These are phyloP conservation scores for Hypomesus transpacificus DNA, from an alignment of 2,113 vertebrate species.

Conservation along the genomic window DNA sequence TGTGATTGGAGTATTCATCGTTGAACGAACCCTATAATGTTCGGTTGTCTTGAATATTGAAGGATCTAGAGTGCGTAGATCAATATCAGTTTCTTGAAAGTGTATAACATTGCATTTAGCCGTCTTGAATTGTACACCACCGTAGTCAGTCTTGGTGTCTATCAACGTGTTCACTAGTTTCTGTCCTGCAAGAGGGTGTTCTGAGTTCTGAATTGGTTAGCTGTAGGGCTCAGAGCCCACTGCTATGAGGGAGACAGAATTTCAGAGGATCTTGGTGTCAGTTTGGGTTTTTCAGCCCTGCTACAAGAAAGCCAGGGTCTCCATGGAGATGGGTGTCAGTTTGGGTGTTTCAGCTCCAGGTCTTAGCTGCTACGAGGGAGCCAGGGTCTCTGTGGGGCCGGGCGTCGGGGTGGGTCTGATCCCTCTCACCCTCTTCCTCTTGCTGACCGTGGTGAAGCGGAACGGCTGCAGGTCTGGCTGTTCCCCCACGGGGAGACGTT, in stretches of 20 bases:
- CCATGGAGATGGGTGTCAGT: no score
- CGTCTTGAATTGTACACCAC: neutral
- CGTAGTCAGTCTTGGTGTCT: no score
- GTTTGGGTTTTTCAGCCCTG: neutral
- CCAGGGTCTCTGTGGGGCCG: constrained; percentile 41
- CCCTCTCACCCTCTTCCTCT: constrained; percentile 70
- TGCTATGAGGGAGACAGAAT: no score
- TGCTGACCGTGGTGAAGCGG: constrained; percentile 76
- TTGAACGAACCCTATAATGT: neutral
- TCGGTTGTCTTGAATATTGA: neutral
- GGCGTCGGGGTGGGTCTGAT: constrained; percentile 58
- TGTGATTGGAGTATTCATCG: neutral
- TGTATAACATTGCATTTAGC: neutral
- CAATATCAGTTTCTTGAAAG: neutral
- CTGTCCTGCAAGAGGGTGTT: no score
- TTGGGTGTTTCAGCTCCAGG: no score
- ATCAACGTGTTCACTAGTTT: no score
- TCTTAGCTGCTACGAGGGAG: constrained; percentile 33
- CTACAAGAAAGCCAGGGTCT: constrained; percentile 46
- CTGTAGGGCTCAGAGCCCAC: no score
- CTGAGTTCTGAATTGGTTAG: no score
- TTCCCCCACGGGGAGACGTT: constrained; percentile 72
- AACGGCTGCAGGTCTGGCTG: constrained; percentile 73
- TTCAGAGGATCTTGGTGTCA: neutral
- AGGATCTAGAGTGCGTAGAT: neutral